Evolutionary conservation across 53 echinoderm and acorn worm species (phyloP).

Genomic region (Luidia sarsii): DNA sequence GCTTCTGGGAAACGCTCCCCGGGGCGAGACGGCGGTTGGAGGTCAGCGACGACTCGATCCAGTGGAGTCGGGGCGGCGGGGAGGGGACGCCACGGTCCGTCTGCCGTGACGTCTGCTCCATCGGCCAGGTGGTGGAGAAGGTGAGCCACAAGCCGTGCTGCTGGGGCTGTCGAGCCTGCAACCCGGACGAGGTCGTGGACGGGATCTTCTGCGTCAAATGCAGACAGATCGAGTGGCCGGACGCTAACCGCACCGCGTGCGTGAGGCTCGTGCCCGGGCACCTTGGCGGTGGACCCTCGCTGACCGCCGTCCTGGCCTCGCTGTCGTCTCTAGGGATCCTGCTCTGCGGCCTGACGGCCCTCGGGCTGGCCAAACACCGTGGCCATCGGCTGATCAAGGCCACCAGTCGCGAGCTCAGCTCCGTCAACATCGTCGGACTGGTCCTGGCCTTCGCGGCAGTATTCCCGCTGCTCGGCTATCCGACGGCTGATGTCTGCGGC

Average conservation of each 20-base stretch:
- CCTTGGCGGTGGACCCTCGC: constrained; percentile 26
- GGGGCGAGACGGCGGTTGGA: not conserved
- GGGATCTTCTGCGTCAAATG: constrained; percentile 35
- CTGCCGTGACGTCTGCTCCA: constrained; percentile 28
- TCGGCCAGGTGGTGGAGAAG: constrained; percentile 2
- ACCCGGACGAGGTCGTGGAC: constrained; percentile 19
- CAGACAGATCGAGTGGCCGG: constrained; percentile 9
- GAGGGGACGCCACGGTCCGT: constrained; percentile 1
- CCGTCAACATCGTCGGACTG: constrained; percentile 52
- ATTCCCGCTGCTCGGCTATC: constrained; percentile 25
- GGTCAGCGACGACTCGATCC: not conserved
- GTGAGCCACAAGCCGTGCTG: constrained; percentile 49
- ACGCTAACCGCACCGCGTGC: constrained; percentile 26
- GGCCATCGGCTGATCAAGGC: constrained; percentile 62
- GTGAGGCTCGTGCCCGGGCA: constrained; percentile 1
- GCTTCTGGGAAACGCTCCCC: constrained; percentile 7
- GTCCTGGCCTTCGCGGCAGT: constrained; percentile 52
- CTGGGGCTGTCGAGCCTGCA: constrained; percentile 50
- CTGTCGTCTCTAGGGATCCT: constrained; percentile 7
- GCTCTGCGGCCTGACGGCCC: not conserved
- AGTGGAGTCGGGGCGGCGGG: not conserved
- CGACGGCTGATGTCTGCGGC: constrained; percentile 23
- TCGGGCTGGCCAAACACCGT: constrained; percentile 44
- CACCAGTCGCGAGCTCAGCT: constrained; percentile 63
- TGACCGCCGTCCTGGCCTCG: constrained; percentile 9